Evolutionary conservation across 2,113 vertebrate genomes (phyloP), one percentile per base, ranked within the genome.

Genomic region (Orthonyx spaldingii): DNA sequence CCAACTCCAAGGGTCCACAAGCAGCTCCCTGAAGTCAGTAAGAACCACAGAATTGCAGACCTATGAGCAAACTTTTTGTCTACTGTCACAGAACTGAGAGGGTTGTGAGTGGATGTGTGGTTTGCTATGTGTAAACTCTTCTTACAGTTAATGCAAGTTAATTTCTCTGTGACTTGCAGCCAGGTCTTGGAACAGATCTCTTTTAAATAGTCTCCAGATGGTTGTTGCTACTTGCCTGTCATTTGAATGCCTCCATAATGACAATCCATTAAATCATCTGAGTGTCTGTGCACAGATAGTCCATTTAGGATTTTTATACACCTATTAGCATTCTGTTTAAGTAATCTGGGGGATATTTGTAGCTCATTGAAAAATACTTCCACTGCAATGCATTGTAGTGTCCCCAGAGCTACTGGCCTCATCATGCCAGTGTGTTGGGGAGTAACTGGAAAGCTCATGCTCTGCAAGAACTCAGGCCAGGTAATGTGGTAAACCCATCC

Each of bases 171-270:
- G 55, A 84, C 46, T 88, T 83, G 46, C 53, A 83, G 50, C 46
- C 55, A 42, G 55, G 66, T 84, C 79, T 80, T 74, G 20, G 47
- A 83, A 61, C 76, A 91, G 82, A 70, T 27, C 63, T 77, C 53
- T 97, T 97, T 84, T 50, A 65, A 55, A 79, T 69, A 27, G 59
- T 85, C 79, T 83, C 93, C 93, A 96, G 78, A 89, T 90, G 74
- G 50, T 76, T 32, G 37, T 82, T 91, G 39, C 61, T 85, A 39
- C 66, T 84, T 87, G 65, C 18, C 49, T 87, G 59, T 91, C 50
- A 55, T 88, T 39, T 76, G 21, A 85, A 85, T 72, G 59, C 28
- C n/a, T 86, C 61, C 33, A 30, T 91, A 87, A 94, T 63, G 63
- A 44, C 39, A 88, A 63, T 69, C 16, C 39, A 63, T 91, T 85